Evolutionary conservation across 1,140 invertebrate genomes (phyloP).

Genomic region (Heliconius hermathena): DNA sequence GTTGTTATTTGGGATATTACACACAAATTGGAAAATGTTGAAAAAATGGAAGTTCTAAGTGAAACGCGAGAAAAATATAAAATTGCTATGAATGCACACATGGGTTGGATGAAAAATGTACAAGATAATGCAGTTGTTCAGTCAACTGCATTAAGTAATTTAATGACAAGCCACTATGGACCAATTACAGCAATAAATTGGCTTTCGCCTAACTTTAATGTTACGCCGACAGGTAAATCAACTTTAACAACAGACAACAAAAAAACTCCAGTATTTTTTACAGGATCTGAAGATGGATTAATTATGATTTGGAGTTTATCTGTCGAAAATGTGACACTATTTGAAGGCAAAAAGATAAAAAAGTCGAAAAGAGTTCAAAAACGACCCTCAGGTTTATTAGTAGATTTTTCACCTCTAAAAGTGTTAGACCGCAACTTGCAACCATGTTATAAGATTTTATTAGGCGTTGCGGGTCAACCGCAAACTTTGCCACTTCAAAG

Average conservation of each 20-base stretch:
- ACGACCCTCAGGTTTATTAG: slow-evolving; percentile 81
- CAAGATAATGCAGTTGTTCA: slow-evolving; percentile 82
- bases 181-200: slow-evolving; percentile 85
- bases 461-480: slow-evolving; percentile 71
- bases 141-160: slow-evolving; percentile 83
- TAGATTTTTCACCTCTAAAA: slow-evolving; percentile 83
- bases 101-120: slow-evolving; percentile 86
- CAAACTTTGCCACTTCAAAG: slow-evolving; percentile 68
- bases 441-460: slow-evolving; percentile 83
- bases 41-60: slow-evolving; percentile 84
- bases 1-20: slow-evolving; percentile 88
- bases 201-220: slow-evolving; percentile 83
- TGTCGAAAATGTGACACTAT: slow-evolving; percentile 65
- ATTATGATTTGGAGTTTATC: slow-evolving; percentile 88
- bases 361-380: slow-evolving; percentile 75
- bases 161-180: slow-evolving; percentile 84
- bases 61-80: slow-evolving; percentile 84
- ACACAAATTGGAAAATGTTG: slow-evolving; percentile 85
- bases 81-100: slow-evolving; percentile 83
- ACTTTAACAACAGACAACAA: slow-evolving; percentile 65
- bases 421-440: slow-evolving; percentile 82
- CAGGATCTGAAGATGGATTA: slow-evolving; percentile 85
- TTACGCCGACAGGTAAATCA: slow-evolving; percentile 84
- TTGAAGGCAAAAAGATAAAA: slow-evolving; percentile 75
- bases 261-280: slow-evolving; percentile 84